Base-by-base conservation (phyloP, 2,888 invertebrate genomes). In the Volucella inflata region DNA sequence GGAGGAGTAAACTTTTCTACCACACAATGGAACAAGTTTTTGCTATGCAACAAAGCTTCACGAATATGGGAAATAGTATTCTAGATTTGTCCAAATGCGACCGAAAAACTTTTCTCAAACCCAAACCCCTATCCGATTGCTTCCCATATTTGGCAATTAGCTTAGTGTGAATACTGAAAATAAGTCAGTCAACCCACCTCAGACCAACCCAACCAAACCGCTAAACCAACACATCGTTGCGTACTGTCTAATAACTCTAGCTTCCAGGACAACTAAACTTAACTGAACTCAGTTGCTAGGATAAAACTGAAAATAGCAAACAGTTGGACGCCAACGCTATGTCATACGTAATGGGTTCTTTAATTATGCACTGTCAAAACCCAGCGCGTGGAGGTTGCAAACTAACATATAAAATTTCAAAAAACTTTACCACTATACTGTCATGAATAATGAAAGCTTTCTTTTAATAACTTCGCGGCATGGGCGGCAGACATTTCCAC, bases 31-130 rank as follows among this genome's bases (percentile, higher is more conserved):
- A 55, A 55, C 17, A 51, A 21, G 50, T 59, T 65, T 74, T 44
- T 30, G 38, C 30, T 36, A 8, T 51, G 51, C 50, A 57, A 55
- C 42, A 76, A 64, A 64, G 55, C 55, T 36, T 46, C 36, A 8
- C 16, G 4, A 81, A 71, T 72, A 80, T 81, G 72, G 75, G 71
- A 80, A 72, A 77, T n/a, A n/a, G n/a, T n/a, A n/a, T 76, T 68
- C 62, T 77, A 81, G 81, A 76, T 76, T 67, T 72, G 72, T 81
- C 76, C 75, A 85, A 76, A 80, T 80, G 59, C 59, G 38, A 76
- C 65, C n/a, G 62, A 68, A 81, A 71, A 85, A 85, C 9, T 65
- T 77, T 83, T 60, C 30, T 30, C 30, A 30, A 30, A 30, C 44
- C 2, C 67, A 64, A 14, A 36, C 40, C n/a, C 21, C 46, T 36